Base-by-base conservation (phyloP, 2,797 vertebrate species). In the Pangasius larnaudii region DNA sequence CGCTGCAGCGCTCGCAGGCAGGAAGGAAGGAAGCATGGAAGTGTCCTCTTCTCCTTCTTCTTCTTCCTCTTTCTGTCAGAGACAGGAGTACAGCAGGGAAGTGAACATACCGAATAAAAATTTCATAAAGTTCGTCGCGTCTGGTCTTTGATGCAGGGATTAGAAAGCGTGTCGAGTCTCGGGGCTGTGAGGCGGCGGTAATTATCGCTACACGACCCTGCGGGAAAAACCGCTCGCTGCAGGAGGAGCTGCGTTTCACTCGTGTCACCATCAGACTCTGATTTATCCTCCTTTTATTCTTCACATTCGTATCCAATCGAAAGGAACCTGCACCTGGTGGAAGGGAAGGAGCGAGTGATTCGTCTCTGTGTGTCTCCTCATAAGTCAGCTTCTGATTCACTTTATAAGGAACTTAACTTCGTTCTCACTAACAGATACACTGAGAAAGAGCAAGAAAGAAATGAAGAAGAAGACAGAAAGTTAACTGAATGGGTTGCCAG, bases 21-120 rank as follows among this genome's bases (percentile, higher is more conserved):
- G 95, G 96, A 96, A 96, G 96, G 96, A 96, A 96, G 82, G 63
- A 84, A 96, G 95, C 94, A 95, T 86, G 80, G 58, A 82, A 3
- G 14, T 90, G 92, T 91, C 93, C 92, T 65, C 49, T 30, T 61
- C 56, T 2, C 4, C 77, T 42, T 67, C 69, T 19, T 74, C 77
- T 77, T 78, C 67, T 67, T 69, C 51, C 72, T 61, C 24, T 65
- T 85, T 87, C 77, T 84, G 81, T 85, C 72, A 53, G 86, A 67
- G 85, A 69, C 86, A 78, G 63, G 82, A 36, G 74, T 42, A 36
- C 16, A 67, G 92, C 90, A 91, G 89, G 79, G 91, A 94, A 94
- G 93, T 94, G 95, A 96, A 96, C 94, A 95, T 92, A 95, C 89
- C 93, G 93, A 95, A 97, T 96, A 95, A 95, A 96, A 96, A 94